Evolutionary conservation across 2,888 invertebrate genomes (phyloP).

Genomic region (Tetranychus piercei): DNA sequence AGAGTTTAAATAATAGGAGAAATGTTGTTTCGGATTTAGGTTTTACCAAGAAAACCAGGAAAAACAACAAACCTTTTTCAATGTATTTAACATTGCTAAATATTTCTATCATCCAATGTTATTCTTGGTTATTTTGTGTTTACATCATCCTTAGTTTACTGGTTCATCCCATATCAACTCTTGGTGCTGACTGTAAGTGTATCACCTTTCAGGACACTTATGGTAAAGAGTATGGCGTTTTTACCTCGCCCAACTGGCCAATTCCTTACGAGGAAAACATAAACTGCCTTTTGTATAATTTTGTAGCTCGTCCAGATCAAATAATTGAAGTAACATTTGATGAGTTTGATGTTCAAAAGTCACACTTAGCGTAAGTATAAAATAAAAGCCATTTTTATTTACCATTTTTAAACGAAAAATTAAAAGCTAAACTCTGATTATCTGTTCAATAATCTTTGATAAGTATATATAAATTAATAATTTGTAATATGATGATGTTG

Average conservation of each 20-base stretch:
- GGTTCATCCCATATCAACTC: background rate
- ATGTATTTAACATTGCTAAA: too few relatives aligned
- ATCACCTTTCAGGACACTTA: conserved; percentile 58
- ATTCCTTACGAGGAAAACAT: conserved; percentile 51
- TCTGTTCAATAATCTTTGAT: background rate
- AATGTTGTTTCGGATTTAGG: too few relatives aligned
- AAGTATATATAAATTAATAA: too few relatives aligned
- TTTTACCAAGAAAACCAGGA: too few relatives aligned
- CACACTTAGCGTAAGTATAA: conserved; percentile 25
- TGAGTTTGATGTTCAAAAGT: conserved; percentile 50
- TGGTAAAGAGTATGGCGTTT: conserved; percentile 56
- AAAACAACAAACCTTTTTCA: too few relatives aligned
- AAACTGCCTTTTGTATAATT: conserved; percentile 65
- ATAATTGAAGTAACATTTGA: conserved; percentile 62
- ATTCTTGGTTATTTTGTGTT: too few relatives aligned
- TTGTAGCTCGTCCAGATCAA: conserved; percentile 55
- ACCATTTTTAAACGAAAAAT: background rate
- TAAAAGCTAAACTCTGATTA: background rate
- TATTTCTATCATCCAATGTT: too few relatives aligned
- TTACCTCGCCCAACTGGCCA: conserved; percentile 67
- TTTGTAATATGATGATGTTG: too few relatives aligned
- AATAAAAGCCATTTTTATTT: background rate
- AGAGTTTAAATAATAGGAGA: too few relatives aligned
- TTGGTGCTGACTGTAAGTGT: conserved; percentile 56
- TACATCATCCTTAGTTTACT: too few relatives aligned